Evolutionary conservation across 2,113 vertebrate species (phyloP), one percentile per base, ranked within the genome.

Genomic region (Dasypus novemcinctus): DNA sequence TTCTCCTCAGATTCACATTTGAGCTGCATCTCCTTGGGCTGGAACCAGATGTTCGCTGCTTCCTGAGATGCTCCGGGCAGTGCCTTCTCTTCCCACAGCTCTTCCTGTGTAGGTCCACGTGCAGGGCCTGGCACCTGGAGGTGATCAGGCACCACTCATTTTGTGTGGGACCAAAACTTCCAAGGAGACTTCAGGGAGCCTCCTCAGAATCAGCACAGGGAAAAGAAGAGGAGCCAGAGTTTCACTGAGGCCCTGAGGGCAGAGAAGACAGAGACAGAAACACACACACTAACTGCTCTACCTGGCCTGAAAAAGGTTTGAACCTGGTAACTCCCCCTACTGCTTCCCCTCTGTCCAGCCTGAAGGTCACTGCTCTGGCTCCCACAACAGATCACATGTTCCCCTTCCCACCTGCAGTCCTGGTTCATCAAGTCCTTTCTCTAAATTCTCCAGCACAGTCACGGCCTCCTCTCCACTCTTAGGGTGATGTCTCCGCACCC

Each of bases 111-210:
- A 49, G 46, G 8, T 49, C 71, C 64, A 52, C 1, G 14, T 20
- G n/a, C 61, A 76, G 83, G 69, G 38, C 76, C 88, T 91, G 83
- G 88, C 66, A 96, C 89, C 84, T 59, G 71, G 54, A 88, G 89
- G 64, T 79, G 78, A 92, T 96, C 76, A 84, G 92, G 92, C 72
- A 59, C 1, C 21, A 7, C 57, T 89, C 72, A 79, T 92, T 38
- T 36, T 49, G 85, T 49, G 38, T 46, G 92, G 64, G 5, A 36
- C 84, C 63, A 72, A 74, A 46, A 46, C 71, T 79, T 66, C 79
- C 92, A 84, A 94, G 83, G 71, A 96, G 78, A 88, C 83, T 76
- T 82, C 13, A 91, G 52, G 54, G 95, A 84, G 71, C 78, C 84
- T 87, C 69, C 68, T 78, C 63, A 63, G 85, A 84, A 71, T 84